A percentile compares a stretch with the other conserved stretches of the same genome.
Evolutionary conservation across 2,888 invertebrate species (phyloP).

Genomic region (Acleris emargana): DNA sequence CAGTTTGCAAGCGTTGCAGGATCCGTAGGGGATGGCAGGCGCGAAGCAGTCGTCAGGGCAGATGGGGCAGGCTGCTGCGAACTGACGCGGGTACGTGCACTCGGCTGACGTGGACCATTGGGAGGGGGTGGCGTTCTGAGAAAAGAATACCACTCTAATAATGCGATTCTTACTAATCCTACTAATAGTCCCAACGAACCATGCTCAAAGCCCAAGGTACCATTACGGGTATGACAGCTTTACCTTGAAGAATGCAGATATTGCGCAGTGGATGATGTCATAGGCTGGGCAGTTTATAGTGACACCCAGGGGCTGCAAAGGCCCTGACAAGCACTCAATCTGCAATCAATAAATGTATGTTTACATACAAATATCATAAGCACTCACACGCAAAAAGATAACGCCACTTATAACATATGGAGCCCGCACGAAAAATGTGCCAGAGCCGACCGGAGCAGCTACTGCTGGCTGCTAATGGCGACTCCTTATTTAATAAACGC

Average conservation of each 20-base stretch:
- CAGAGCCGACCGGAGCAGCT: no score
- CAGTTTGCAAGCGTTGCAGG: constrained; percentile 63
- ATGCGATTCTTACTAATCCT: no score
- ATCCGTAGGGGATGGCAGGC: constrained; percentile 55
- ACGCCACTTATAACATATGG: no score
- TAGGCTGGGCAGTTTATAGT: constrained; percentile 62
- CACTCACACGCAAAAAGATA: no score
- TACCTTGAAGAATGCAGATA: constrained; percentile 60
- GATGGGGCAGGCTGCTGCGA: constrained; percentile 58
- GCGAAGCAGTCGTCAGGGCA: constrained; percentile 65
- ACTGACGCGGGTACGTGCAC: constrained; percentile 55
- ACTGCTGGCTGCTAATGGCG: no score
- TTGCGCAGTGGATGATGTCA: constrained; percentile 58
- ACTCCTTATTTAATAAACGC: no score
- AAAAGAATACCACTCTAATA: not conserved
- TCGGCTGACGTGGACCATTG: constrained; percentile 52
- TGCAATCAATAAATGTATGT: not conserved
- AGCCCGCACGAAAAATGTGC: no score
- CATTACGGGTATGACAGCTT: not conserved
- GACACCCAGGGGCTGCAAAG: constrained; percentile 57
- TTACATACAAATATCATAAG: no score
- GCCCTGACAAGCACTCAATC: constrained; percentile 49
- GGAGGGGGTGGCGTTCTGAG: constrained; percentile 54
- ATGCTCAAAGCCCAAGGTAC: no score
- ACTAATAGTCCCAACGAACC: no score